Evolutionary conservation across 2,888 invertebrate species (phyloP).

Genomic region (Drosophila borealis): DNA sequence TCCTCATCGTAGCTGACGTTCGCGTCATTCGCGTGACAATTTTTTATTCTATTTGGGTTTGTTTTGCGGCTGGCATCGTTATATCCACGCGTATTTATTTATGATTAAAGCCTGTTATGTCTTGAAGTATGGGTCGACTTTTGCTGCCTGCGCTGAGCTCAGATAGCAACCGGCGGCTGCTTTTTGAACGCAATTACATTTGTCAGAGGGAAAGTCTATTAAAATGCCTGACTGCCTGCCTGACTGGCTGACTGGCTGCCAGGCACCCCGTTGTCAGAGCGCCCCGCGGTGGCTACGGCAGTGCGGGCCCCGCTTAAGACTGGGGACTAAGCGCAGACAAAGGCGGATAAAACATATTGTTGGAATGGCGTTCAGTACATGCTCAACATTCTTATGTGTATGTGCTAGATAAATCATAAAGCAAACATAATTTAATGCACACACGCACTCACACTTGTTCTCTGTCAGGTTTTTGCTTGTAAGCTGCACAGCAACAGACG

Average conservation of each 20-base stretch:
- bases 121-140: background rate
- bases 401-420: slow-evolving; percentile 70
- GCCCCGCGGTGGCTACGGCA: slow-evolving; percentile 28
- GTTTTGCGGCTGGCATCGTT: background rate
- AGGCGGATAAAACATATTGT: slow-evolving; percentile 60
- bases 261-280: slow-evolving; percentile 41
- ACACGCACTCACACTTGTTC: slow-evolving; percentile 3
- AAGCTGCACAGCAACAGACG: slow-evolving; percentile 10
- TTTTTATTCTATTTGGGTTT: slow-evolving; percentile 9
- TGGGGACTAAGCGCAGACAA: slow-evolving; percentile 32
- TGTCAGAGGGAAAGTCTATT: slow-evolving; percentile 52
- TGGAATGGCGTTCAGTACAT: slow-evolving; percentile 37
- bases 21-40: background rate
- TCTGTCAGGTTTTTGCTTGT: slow-evolving; percentile 17
- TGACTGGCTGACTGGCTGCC: slow-evolving; percentile 19
- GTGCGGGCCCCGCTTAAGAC: background rate
- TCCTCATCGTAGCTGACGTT: background rate
- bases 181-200: slow-evolving; percentile 54
- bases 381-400: slow-evolving; percentile 24
- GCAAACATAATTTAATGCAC: slow-evolving; percentile 64
- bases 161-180: slow-evolving; percentile 28
- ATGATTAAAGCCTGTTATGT: slow-evolving; percentile 36
- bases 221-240: slow-evolving; percentile 27
- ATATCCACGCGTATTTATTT: slow-evolving; percentile 39
- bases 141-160: slow-evolving; percentile 5